Evolutionary conservation across 2,797 vertebrate genomes (phyloP), one percentile per base, ranked within the genome.

Genomic region (Nyctalus aviator): DNA sequence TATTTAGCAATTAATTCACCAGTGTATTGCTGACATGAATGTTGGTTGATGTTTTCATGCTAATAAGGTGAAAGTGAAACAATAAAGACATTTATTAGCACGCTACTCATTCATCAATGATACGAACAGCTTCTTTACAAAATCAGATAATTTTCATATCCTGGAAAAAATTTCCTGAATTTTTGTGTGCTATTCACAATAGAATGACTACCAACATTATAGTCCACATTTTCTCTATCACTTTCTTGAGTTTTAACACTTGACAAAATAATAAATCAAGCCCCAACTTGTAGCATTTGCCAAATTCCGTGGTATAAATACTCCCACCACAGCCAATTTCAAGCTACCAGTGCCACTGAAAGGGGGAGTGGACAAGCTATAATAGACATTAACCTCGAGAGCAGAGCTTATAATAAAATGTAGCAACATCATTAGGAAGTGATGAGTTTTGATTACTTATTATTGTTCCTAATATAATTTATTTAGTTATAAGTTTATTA

Each of bases 1-100:
- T 84, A 27, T 23, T 73, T 90, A 55, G 81, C 46, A 78, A 30
- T 96, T 87, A 95, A 95, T 93, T 91, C 30, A 59, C 35, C 87
- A 69, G 23, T 35, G 17, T 78, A 82, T 93, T 94, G 88, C 57
- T 14, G 23, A 53, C 30, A 41, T 78, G 44, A 66, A 35, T 48
- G 37, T 57, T 25, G 23, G 32, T 35, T 88, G 35, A 50, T 94
- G 25, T 50, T 50, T 97, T 90, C 64, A 64, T 37, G 12, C 37
- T 84, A 64, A 64, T 64, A 84, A 93, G 23, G 68, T 57, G 35
- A 77, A 72, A 91, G 32, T 23, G 13, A 91, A 93, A 76, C 3
- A 66, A 64, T 48, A 21, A 81, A 88, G 53, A 44, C 72, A 41
- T 66, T 21, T 86, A 62, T 84, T 73, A 57, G 53, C 69, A 32